phyloP scores from a whole-genome alignment of 2,113 vertebrate species.

The Cryptomyrus ogoouensis region DNA sequence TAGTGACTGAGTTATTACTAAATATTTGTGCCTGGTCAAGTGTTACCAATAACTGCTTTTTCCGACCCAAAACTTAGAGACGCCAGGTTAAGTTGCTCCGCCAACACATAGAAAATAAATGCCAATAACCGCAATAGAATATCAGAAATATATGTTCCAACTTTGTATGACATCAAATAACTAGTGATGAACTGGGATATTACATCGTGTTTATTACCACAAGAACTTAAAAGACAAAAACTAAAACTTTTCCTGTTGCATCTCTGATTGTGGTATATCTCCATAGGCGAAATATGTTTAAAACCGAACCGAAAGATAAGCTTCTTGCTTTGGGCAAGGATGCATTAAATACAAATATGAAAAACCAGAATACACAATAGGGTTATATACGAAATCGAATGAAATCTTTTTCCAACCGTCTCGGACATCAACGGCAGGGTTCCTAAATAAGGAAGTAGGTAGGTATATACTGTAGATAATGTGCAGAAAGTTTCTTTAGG shows the following conservation, averaged over 20 bases:
- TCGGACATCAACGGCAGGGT: not conserved
- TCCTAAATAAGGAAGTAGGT: not conserved
- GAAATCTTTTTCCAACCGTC: not conserved
- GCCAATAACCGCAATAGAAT: not conserved
- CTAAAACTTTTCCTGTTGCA: not conserved
- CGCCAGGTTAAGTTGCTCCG: too few relatives aligned
- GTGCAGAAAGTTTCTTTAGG: not conserved
- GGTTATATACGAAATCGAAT: not conserved
- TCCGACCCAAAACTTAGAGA: too few relatives aligned
- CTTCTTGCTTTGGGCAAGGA: not conserved
- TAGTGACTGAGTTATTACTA: too few relatives aligned
- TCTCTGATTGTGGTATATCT: not conserved
- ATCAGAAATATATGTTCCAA: not conserved
- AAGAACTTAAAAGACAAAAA: not conserved
- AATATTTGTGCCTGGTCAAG: too few relatives aligned
- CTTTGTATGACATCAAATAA: not conserved
- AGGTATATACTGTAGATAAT: not conserved
- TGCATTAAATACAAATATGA: not conserved
- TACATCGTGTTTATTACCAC: not conserved
- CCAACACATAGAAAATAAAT: not conserved
- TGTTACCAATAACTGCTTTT: too few relatives aligned
- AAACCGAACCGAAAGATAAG: not conserved
- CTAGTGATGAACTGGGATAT: too few relatives aligned
- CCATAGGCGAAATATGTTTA: not conserved
- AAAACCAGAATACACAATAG: not conserved